Conservation (phyloP, 2,797 vertebrate genomes). For the Kryptolebias ocellatus region DNA sequence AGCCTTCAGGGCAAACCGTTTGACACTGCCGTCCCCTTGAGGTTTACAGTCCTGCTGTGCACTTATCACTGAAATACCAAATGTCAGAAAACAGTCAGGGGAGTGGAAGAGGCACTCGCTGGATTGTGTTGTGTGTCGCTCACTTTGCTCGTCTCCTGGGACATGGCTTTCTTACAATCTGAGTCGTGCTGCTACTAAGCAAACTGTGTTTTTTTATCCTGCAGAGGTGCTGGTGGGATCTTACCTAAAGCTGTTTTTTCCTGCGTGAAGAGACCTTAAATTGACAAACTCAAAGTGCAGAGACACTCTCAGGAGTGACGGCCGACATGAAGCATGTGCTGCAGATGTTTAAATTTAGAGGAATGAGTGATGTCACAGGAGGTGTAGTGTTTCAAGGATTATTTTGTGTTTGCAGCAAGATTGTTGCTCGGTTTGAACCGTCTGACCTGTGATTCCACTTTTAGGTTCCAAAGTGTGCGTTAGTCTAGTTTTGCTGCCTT, state of each 20-base stretch:
- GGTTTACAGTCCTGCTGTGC: not conserved
- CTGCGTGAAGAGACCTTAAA: not conserved
- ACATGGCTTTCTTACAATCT: constrained; percentile 26
- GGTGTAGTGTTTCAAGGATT: constrained; percentile 2
- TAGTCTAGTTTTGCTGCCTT: not conserved
- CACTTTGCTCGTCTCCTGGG: constrained; percentile 17
- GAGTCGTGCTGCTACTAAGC: constrained; percentile 35
- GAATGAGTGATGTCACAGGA: not conserved
- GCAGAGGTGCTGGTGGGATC: constrained; percentile 27
- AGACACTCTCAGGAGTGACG: not conserved
- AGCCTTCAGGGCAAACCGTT: not conserved
- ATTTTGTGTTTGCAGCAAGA: not conserved
- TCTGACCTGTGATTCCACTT: not conserved
- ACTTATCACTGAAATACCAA: constrained; percentile 18
- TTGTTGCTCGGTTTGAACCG: not conserved
- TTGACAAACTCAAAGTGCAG: not conserved
- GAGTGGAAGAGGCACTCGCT: constrained; percentile 9
- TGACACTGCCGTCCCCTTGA: not conserved
- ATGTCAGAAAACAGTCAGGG: constrained; percentile 22
- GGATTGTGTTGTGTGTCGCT: constrained; percentile 17
- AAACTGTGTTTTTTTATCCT: constrained; percentile 33
- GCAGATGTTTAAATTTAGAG: constrained; percentile 12
- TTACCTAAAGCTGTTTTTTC: not conserved
- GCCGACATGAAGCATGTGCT: not conserved
- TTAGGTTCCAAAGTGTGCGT: not conserved